Conservation (phyloP, 2,113 vertebrate genomes). For the Triplophysa siluroides region DNA sequence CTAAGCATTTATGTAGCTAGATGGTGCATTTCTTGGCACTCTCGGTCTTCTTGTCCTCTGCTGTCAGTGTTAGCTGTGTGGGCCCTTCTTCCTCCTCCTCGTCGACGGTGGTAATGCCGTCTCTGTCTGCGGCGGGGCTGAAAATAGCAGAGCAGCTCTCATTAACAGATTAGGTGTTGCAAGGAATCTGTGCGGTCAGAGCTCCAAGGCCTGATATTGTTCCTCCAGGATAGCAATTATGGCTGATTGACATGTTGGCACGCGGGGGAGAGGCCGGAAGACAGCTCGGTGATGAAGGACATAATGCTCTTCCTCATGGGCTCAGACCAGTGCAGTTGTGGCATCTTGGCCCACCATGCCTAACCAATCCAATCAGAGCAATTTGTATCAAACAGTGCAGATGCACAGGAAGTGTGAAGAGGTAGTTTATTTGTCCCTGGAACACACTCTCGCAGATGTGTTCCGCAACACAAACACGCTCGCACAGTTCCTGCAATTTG, state of each 20-base stretch:
- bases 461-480: constrained; percentile 28
- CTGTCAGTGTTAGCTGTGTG: constrained; percentile 71
- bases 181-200: constrained; percentile 81
- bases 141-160: constrained; percentile 85
- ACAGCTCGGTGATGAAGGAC: constrained; percentile 75
- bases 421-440: constrained; percentile 32
- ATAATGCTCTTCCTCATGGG: constrained; percentile 58
- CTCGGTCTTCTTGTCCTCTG: constrained; percentile 76
- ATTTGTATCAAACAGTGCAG: constrained; percentile 46
- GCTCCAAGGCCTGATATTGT: constrained; percentile 77
- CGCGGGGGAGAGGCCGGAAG: constrained; percentile 54
- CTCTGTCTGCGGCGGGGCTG: constrained; percentile 68
- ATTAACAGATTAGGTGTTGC: constrained; percentile 91
- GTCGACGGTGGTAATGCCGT: constrained; percentile 50
- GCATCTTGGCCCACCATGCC: constrained; percentile 25
- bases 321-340: constrained; percentile 39
- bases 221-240: constrained; percentile 89
- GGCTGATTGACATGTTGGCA: constrained; percentile 90
- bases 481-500: constrained; percentile 49
- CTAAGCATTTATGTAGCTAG: neutral
- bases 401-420: constrained; percentile 31
- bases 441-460: constrained; percentile 17
- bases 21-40: constrained; percentile 38
- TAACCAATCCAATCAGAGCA: constrained; percentile 52
- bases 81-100: constrained; percentile 64